Evolutionary conservation across 2,888 invertebrate species (phyloP), one percentile per base, ranked within the genome.

Genomic region (Sinelater perroti): DNA sequence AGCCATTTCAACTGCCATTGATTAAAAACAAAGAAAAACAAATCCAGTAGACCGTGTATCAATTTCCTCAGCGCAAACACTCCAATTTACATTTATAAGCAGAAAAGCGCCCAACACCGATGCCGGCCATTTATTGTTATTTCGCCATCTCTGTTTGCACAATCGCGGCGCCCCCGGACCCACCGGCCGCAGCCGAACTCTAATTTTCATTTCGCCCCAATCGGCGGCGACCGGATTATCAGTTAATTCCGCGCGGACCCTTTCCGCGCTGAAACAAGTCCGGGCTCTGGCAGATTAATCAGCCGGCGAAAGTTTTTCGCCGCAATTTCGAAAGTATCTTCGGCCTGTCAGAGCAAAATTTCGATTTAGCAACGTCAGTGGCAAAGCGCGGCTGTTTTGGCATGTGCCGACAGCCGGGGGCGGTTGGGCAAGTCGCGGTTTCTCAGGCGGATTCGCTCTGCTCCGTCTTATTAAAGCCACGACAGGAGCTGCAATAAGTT

Each of bases 391-490:
- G 13, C 21, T 40, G 24, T 40, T 40, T 40, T 24, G 14, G 35
- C 8, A 33, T 17, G 24, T n/a, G n/a, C n/a, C 13, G 14, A 24
- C 40, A 8, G 40, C 40, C 24, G 10, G 24, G 13, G 40, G 40
- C 40, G 40, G 21, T 40, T 40, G 40, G 40, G 40, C 14, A 40
- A 40, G 14, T 40, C 40, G 40, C 24, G 40, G 40, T 40, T 40
- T 40, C 40, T 24, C 13, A 40, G 24, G n/a, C 40, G 24, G 20
- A 21, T 40, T 40, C 24, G 40, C 21, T 7, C 11, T 16, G 40
- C 40, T 40, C 24, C 40, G 24, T 40, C 40, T 40, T 40, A 40
- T 40, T 40, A 40, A 40, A 40, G 20, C 40, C 40, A 20, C 40
- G 24, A 40, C 40, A 24, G 24, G 40, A 40, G 24, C 40, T 40